Conservation (phyloP, 2,113 vertebrate genomes). For the Phaetusa simplex region DNA sequence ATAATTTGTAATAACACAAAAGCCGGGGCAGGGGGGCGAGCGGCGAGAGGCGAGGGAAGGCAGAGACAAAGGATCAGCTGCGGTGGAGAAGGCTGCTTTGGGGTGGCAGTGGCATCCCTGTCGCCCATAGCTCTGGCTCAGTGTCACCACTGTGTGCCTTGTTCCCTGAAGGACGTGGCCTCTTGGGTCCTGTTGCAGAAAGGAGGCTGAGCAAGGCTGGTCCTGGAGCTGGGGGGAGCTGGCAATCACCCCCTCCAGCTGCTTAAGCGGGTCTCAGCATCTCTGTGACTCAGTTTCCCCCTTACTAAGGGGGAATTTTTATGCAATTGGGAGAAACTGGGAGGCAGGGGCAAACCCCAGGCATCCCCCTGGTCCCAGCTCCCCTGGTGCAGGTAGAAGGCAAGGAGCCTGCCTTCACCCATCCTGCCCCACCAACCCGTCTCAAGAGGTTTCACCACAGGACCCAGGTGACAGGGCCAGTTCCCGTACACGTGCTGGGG, state of each 20-base stretch:
- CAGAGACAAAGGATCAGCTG: slow-evolving; percentile 9
- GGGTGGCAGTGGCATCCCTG: not conserved
- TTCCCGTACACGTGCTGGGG: not conserved
- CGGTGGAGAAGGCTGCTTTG: not conserved
- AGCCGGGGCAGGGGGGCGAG: slow-evolving; percentile 12
- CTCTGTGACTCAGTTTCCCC: not conserved
- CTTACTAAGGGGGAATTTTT: not conserved
- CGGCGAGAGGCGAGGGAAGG: not conserved
- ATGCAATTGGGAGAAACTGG: not conserved
- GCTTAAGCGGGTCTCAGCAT: not conserved
- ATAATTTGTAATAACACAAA: slow-evolving; percentile 81
- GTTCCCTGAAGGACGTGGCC: not conserved
- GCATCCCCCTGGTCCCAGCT: not conserved
- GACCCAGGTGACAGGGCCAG: too few relatives aligned
- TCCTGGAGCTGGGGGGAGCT: not conserved
- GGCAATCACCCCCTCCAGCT: not conserved
- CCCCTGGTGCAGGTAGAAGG: not conserved
- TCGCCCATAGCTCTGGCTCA: not conserved
- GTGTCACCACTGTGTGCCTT: not conserved
- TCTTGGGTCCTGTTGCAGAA: not conserved
- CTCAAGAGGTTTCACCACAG: rapidly evolving
- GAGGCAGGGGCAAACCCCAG: not conserved
- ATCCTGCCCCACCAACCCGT: not conserved
- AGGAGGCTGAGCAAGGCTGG: not conserved
- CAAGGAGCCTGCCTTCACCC: not conserved